Evolutionary conservation across 2,888 invertebrate genomes (phyloP).

Genomic region (Stenodema calcarata): DNA sequence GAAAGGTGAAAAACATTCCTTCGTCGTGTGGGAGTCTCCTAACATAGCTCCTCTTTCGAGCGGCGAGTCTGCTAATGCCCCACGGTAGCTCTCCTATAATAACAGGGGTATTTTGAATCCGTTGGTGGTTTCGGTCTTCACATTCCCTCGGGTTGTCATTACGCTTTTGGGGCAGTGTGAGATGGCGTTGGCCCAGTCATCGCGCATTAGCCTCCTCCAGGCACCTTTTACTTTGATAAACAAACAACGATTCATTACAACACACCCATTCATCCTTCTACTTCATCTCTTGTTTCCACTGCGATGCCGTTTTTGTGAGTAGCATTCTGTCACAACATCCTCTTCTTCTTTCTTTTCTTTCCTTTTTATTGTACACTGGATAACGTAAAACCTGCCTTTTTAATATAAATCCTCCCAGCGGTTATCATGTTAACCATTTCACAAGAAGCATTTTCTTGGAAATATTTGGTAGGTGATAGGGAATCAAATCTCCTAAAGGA

Average conservation of each 20-base stretch:
- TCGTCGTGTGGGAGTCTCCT: constrained; percentile 17
- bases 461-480: no score
- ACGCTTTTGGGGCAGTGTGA: background rate
- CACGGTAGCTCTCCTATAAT: constrained; percentile 4
- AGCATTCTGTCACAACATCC: background rate
- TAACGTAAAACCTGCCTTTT: no score
- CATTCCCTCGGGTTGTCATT: background rate
- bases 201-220: background rate
- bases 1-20: constrained; percentile 35
- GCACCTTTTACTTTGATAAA: background rate
- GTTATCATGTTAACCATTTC: no score
- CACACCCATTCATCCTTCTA: background rate
- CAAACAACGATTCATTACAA: background rate
- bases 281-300: background rate
- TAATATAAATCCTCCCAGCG: no score
- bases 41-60: background rate
- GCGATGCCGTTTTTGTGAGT: background rate
- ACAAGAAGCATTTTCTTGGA: no score
- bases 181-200: background rate
- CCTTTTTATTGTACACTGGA: background rate
- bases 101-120: background rate
- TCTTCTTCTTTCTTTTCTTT: background rate
- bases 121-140: background rate
- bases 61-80: constrained; percentile 4
- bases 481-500: no score